Percentiles rank a stretch among this genome's conserved stretches.
These are phyloP conservation scores for Trogon melanurus DNA, from an alignment of 2,113 vertebrate genomes.

Conservation along the genomic window DNA sequence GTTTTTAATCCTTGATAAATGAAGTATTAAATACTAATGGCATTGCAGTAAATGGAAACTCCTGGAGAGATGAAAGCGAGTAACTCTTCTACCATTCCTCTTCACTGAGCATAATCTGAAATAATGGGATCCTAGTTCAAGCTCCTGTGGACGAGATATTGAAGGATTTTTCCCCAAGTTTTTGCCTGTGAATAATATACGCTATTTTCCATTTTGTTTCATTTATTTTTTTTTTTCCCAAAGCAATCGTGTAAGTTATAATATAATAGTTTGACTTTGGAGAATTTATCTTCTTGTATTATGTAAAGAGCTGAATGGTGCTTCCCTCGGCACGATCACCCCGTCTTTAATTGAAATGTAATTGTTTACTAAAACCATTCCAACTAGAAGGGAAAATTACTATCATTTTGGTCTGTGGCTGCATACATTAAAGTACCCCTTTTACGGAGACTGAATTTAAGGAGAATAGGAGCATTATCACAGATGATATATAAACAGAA, in stretches of 20 bases:
- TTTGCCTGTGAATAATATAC: not conserved
- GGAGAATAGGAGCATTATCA: constrained; percentile 22
- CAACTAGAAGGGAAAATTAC: constrained; percentile 52
- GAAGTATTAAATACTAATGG: constrained; percentile 56
- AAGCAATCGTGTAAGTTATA: not conserved
- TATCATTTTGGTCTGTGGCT: constrained; percentile 51
- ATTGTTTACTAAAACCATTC: constrained; percentile 66
- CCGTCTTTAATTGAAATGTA: constrained; percentile 61
- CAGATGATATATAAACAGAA: constrained; percentile 53
- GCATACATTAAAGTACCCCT: constrained; percentile 27
- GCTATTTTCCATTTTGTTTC: not conserved
- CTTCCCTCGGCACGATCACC: constrained; percentile 1
- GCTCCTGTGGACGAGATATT: not conserved
- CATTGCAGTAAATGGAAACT: constrained; percentile 10
- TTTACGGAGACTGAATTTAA: not conserved
- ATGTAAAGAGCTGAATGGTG: not conserved
- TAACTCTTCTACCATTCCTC: constrained; percentile 25
- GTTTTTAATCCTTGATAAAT: constrained; percentile 57
- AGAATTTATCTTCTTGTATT: not conserved
- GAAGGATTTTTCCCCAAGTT: not conserved
- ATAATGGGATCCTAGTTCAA: constrained; percentile 1
- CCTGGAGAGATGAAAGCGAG: constrained; percentile 49
- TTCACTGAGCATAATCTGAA: constrained; percentile 40
- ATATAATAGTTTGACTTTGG: constrained; percentile 13
- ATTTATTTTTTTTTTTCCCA: not conserved